Evolutionary conservation across 2,888 invertebrate genomes (phyloP), one percentile per base, ranked within the genome.

Genomic region (Melieria crassipennis): DNA sequence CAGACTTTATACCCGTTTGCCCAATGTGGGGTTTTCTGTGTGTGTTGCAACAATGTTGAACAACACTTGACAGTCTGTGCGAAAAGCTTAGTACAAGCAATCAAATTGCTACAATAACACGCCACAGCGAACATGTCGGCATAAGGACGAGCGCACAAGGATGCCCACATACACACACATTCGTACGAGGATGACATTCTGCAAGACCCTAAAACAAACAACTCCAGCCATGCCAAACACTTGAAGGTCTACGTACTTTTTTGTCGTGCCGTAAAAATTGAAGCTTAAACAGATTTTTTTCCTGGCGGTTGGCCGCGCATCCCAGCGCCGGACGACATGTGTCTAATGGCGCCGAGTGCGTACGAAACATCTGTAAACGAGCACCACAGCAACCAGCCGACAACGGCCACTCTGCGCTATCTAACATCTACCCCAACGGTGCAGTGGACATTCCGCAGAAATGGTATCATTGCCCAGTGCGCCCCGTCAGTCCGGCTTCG

Each of bases 61-160:
- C 78, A 74, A 74, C 82, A 83, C 83, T 83, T 79, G 79, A 83
- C 83, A 83, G 83, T 82, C 84, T 83, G 83, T 83, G 83, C 79
- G 79, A 78, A 75, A 74, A 80, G 74, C 75, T 82, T 65, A 61
- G 16, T 47, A 71, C 56, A 46, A 66, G 66, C 62, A 65, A 66
- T 65, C 69, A 65, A 66, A 56, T 66, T 69, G 42, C 58, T 48
- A 60, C 45, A 13, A 43, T 42, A 81, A 70, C 81, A 81, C 79
- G 52, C 43, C 75, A 80, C 78, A 79, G 80, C 80, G 80, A 78
- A 76, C 76, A 76, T 11, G 6, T 43, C 45, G 11, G 13, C 13
- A 13, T 52, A 7, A n/a, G 6, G 11, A 52, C 13, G 6, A n/a
- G 13, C 13, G 10, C 13, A 68, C 50, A 65, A 45, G 62, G 63